These are phyloP conservation scores for Tanytarsus gracilentus DNA, from an alignment of 2,888 invertebrate genomes.

Conservation along the genomic window DNA sequence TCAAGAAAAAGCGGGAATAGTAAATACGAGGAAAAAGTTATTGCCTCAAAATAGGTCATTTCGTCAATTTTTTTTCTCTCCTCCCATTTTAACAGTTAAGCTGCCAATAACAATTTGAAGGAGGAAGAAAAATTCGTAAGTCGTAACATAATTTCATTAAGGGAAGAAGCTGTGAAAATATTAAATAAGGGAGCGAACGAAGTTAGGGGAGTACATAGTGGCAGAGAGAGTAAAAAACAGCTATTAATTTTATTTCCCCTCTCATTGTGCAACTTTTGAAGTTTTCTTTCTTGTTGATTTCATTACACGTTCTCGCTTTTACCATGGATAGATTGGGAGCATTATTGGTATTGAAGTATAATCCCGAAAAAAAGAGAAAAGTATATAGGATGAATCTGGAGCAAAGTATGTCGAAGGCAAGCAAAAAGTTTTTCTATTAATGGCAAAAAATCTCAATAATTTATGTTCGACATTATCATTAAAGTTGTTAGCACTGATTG, in stretches of 20 bases:
- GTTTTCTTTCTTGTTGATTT: background rate
- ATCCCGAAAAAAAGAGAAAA: background rate
- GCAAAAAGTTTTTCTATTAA: constrained; percentile 20
- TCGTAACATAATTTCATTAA: background rate
- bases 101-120: too few species aligned
- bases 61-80: constrained; percentile 19
- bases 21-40: constrained; percentile 8
- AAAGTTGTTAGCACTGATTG: background rate
- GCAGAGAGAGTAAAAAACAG: background rate
- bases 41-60: constrained; percentile 21
- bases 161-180: background rate
- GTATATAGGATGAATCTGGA: background rate
- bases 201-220: background rate
- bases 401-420: background rate
- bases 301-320: too few species aligned
- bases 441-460: constrained; percentile 15
- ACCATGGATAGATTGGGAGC: too few species aligned
- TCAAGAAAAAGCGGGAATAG: background rate
- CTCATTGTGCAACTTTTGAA: background rate
- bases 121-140: too few species aligned
- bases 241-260: constrained; percentile 4
- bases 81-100: background rate
- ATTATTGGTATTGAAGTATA: background rate
- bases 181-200: background rate
- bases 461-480: constrained; percentile 11